These are phyloP conservation scores for Catamblyrhynchus diadema DNA, from an alignment of 2,797 vertebrate species.

Conservation along the genomic window DNA sequence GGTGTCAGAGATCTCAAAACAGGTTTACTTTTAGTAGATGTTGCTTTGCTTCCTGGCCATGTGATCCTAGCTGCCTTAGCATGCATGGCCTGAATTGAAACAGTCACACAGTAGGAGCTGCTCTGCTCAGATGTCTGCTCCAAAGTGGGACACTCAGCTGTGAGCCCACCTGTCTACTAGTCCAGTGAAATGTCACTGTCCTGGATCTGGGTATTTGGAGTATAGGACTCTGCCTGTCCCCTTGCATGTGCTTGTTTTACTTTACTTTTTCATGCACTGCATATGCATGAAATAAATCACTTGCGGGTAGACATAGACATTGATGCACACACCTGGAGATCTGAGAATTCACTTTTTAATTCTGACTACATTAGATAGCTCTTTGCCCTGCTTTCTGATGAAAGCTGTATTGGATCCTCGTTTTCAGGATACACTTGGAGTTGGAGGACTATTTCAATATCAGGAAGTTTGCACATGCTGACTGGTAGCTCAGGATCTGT, in stretches of 20 bases:
- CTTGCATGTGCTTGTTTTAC: neutral
- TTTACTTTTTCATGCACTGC: neutral
- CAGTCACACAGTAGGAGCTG: neutral
- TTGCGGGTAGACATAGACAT: neutral
- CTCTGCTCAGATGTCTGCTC: neutral
- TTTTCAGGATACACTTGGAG: neutral
- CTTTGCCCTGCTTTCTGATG: neutral
- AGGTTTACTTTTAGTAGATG: neutral
- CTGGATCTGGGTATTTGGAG: neutral
- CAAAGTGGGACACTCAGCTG: neutral
- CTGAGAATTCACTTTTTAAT: neutral
- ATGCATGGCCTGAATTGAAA: neutral
- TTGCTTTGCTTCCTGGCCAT: neutral
- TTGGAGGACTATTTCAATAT: accelerated
- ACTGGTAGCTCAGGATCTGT: neutral
- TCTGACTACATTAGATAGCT: neutral
- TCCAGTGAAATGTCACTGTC: neutral
- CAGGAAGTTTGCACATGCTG: neutral
- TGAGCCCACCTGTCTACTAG: neutral
- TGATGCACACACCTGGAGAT: neutral
- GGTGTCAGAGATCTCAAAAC: neutral
- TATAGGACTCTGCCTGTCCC: neutral
- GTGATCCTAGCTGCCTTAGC: neutral
- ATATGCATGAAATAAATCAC: neutral
- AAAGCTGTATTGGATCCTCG: neutral